These are phyloP conservation scores for Metaphire vulgaris DNA, from an alignment of 1,140 invertebrate species.

Conservation along the genomic window DNA sequence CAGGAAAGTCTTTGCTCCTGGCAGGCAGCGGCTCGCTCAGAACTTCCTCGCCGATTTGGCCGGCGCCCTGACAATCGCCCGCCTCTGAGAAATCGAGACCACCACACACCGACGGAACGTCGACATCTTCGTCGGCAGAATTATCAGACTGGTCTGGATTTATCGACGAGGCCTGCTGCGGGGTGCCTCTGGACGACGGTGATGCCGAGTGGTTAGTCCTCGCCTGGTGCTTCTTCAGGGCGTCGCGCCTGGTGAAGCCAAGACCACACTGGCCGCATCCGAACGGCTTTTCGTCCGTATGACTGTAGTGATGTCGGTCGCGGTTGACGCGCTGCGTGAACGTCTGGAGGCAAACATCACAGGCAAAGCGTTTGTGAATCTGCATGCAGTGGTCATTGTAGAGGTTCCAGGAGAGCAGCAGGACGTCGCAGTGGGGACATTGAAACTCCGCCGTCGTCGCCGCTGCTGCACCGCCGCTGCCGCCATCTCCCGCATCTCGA, in stretches of 20 bases:
- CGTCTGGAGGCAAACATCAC: constrained; percentile 10
- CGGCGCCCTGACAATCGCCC: too few species aligned
- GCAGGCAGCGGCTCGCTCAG: too few species aligned
- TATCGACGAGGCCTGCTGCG: not conserved
- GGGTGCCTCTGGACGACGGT: not conserved
- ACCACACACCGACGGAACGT: not conserved
- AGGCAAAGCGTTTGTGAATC: constrained; percentile 2
- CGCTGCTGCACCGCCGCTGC: too few species aligned
- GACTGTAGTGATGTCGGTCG: not conserved
- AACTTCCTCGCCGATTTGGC: too few species aligned
- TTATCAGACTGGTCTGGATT: not conserved
- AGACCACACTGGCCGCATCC: not conserved
- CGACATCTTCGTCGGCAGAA: not conserved
- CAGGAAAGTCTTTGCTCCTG: too few species aligned
- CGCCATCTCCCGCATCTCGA: not conserved
- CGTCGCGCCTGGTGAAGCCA: not conserved
- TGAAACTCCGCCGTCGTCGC: too few species aligned
- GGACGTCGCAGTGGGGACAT: constrained; percentile 6
- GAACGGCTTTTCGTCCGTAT: not conserved
- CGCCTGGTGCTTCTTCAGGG: not conserved
- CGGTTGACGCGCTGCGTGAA: constrained; percentile 10
- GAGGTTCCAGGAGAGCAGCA: not conserved
- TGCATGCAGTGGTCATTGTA: constrained; percentile 12
- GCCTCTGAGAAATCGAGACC: not conserved
- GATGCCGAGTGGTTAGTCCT: not conserved